Base-by-base conservation (phyloP, 2,888 invertebrate species). In the Lasioglossum villosulum region DNA sequence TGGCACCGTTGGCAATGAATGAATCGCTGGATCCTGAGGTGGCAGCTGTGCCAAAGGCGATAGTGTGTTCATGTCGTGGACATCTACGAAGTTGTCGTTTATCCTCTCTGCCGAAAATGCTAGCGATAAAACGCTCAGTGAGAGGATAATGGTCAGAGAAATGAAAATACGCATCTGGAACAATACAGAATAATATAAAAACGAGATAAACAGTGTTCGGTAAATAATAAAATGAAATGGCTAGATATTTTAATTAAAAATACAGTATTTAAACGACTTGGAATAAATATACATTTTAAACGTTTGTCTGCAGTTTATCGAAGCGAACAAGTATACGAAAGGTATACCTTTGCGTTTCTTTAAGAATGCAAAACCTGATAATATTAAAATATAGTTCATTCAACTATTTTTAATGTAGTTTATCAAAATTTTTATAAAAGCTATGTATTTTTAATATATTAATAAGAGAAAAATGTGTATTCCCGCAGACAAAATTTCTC, bases 11-110 rank as follows among this genome's bases (percentile, higher is more conserved):
- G 91, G 88, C n/a, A 92, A 92, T 37, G 82, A 76, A 42, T 92
- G 82, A 10, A 80, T 42, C 19, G 92, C 92, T 8, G 92, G 92
- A 76, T 93, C 89, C 48, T 80, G 23, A 5, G 92, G 90, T 59
- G 82, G 75, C 27, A 78, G 12, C 8, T 71, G 84, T 5, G 73
- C 73, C 19, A 45, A 1, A 34, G 83, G 82, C 34, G 75, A 74
- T 8, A 87, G 4, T n/a, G 84, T 80, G 30, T 83, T 87, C 23
- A 73, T 48, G 3, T 84, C 75, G 39, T 91, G 87, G 0, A 86
- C 87, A 1, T 75, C 84, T 8, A 86, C 48, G 30, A 76, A 89
- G 4, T 63, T 78, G 0, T 23, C 16, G 4, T 72, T 12, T 14
- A 48, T 34, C 8, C 12, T 68, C 19, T 71, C 63, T 8, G 39